A percentile compares a stretch with the other conserved stretches of the same genome.
phyloP scores from a whole-genome alignment of 2,797 vertebrate species.

The Mionectes olivaceus region DNA sequence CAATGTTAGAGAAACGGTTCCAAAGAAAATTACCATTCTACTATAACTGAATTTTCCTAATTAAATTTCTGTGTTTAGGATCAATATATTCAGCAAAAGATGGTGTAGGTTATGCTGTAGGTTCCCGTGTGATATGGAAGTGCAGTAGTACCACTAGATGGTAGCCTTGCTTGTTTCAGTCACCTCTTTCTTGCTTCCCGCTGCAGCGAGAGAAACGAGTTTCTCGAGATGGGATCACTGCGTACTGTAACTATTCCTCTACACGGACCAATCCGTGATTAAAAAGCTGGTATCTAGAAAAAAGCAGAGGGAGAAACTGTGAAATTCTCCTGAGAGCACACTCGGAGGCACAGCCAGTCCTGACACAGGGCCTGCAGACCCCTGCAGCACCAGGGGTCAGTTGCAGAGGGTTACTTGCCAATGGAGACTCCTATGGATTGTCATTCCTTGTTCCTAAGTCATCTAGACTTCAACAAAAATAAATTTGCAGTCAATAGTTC shows the following conservation, averaged over 20 bases:
- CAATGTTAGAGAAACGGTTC: neutral
- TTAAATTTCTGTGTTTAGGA: neutral
- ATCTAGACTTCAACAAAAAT: neutral
- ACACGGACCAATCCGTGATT: neutral
- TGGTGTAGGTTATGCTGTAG: neutral
- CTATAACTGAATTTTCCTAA: neutral
- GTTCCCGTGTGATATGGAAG: neutral
- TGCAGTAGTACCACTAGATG: constrained; percentile 47
- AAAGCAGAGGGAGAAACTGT: neutral
- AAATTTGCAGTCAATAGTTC: neutral
- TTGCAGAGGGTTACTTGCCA: neutral
- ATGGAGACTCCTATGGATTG: neutral
- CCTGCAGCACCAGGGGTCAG: fast-evolving
- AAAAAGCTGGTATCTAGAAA: neutral
- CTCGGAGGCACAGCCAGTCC: neutral
- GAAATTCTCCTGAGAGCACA: neutral
- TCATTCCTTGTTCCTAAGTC: neutral
- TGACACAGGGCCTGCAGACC: neutral
- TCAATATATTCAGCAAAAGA: neutral
- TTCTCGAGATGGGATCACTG: neutral
- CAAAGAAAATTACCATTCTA: neutral
- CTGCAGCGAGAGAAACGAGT: neutral
- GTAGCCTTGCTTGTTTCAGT: constrained; percentile 36
- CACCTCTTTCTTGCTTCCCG: neutral
- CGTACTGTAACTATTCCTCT: fast-evolving